A percentile compares a stretch with the other conserved stretches of the same genome.
phyloP scores from a whole-genome alignment of 2,113 vertebrate genomes.

The Corvus moneduloides region DNA sequence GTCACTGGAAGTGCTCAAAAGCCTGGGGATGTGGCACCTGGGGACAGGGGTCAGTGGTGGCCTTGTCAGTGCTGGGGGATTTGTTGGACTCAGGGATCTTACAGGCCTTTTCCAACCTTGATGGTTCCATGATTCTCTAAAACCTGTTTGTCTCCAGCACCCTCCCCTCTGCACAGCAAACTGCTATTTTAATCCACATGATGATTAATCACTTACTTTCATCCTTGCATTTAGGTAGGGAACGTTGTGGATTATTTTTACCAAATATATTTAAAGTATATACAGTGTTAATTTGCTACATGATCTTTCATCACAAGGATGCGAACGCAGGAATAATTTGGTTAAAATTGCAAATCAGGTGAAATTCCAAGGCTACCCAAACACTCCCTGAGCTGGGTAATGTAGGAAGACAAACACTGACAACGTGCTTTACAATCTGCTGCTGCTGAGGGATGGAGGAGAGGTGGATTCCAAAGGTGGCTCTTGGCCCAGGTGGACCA shows the following conservation, averaged over 20 bases:
- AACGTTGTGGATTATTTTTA: constrained; percentile 8
- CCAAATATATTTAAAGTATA: neutral
- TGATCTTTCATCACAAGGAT: neutral
- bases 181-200: neutral
- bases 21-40: neutral
- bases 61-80: neutral
- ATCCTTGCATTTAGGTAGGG: neutral
- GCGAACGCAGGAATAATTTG: neutral
- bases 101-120: neutral
- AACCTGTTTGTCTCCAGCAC: neutral
- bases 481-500: neutral
- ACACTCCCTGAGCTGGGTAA: neutral
- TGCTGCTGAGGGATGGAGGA: neutral
- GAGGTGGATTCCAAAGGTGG: neutral
- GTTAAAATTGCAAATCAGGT: neutral
- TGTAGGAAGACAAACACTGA: neutral
- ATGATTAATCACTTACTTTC: constrained; percentile 31
- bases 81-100: neutral
- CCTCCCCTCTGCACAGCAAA: neutral
- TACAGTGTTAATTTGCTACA: neutral
- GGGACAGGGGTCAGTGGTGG: neutral
- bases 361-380: neutral
- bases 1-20: neutral
- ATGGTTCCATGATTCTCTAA: neutral
- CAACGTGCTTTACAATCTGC: neutral